These are phyloP conservation scores for Trochalopteron elliotii DNA, from an alignment of 2,113 vertebrate species.

Conservation along the genomic window DNA sequence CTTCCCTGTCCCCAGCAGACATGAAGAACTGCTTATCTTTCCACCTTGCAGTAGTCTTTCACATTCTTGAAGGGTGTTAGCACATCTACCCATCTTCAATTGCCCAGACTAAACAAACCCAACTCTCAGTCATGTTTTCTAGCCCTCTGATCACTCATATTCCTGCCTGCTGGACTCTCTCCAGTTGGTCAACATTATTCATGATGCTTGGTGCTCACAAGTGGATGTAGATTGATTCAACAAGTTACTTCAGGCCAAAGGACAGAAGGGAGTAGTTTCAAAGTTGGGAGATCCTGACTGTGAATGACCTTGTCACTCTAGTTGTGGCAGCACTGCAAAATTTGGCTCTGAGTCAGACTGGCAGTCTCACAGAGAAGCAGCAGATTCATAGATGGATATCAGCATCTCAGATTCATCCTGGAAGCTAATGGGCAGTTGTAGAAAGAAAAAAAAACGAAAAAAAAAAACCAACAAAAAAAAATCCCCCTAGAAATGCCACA, in stretches of 20 bases:
- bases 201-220: neutral
- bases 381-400: neutral
- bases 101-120: constrained; percentile 42
- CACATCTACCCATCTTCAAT: neutral
- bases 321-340: neutral
- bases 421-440: neutral
- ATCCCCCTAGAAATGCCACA: neutral
- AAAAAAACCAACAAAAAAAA: neutral
- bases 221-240: neutral
- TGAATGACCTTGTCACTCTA: neutral
- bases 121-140: neutral
- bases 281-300: neutral
- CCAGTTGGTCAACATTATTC: constrained; percentile 16
- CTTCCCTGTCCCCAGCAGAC: neutral
- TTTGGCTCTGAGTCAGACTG: neutral
- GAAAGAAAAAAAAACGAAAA: neutral
- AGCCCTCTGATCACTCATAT: neutral
- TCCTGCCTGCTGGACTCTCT: neutral
- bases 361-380: neutral
- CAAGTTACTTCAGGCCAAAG: neutral
- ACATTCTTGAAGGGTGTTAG: neutral
- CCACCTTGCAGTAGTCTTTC: neutral
- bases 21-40: neutral
- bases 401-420: neutral
- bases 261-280: neutral